Percentiles rank a stretch among this genome's conserved stretches.
Evolutionary conservation across 2,113 vertebrate genomes (phyloP).

Genomic region (Cephalopholis sonnerati): DNA sequence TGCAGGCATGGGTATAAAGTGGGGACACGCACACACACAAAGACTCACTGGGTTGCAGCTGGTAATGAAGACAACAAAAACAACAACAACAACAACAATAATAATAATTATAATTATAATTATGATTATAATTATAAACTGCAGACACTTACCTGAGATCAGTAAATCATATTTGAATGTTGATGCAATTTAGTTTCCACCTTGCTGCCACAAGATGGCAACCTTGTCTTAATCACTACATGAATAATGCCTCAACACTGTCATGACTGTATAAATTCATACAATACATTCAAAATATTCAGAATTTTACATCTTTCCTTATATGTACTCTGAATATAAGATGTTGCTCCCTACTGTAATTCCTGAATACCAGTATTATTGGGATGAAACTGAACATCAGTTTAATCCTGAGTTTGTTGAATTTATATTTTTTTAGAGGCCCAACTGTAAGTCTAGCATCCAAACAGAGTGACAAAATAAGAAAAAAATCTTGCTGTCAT

Average conservation of each 20-base stretch:
- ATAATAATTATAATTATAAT: too few relatives aligned
- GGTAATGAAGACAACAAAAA: too few relatives aligned
- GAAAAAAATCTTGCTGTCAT: conserved; percentile 9
- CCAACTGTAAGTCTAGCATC: background rate
- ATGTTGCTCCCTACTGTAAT: background rate
- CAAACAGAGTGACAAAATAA: background rate
- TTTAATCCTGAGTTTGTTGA: background rate
- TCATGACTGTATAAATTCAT: background rate
- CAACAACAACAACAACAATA: too few relatives aligned
- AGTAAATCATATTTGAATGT: background rate
- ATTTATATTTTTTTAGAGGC: background rate
- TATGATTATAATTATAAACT: too few relatives aligned
- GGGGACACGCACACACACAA: too few relatives aligned
- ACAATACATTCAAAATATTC: background rate
- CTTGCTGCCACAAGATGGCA: conserved; percentile 69
- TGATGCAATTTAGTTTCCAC: conserved; percentile 11
- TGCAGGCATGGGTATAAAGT: too few relatives aligned
- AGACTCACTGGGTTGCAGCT: too few relatives aligned
- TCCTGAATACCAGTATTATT: background rate
- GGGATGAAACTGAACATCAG: background rate
- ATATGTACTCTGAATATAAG: background rate
- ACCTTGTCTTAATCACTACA: conserved; percentile 4
- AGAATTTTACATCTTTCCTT: background rate
- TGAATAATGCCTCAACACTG: background rate
- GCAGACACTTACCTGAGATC: background rate